A percentile compares a stretch with the other conserved stretches of the same genome.
Conservation (phyloP, 1,140 invertebrate species). For the Pogonomyrmex californicus region DNA sequence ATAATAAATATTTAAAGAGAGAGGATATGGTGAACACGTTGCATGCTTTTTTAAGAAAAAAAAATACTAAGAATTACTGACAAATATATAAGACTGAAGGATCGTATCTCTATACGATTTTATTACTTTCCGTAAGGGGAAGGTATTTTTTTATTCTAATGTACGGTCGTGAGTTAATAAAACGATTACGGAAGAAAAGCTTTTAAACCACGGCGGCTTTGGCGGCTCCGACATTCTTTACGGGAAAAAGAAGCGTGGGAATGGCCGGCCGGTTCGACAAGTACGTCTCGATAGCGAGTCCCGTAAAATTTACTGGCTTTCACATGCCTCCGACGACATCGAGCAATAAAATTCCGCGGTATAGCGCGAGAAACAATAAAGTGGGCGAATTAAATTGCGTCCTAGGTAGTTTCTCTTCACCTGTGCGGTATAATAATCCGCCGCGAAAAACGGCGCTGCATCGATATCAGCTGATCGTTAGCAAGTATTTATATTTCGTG, state of each 20-base stretch:
- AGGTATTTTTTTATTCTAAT: conserved; percentile 11
- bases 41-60: background rate
- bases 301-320: conserved; percentile 60
- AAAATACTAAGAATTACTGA: background rate
- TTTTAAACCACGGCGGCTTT: background rate
- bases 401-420: conserved; percentile 38
- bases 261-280: conserved; percentile 15
- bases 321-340: conserved; percentile 45
- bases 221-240: conserved; percentile 4
- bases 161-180: conserved; percentile 4
- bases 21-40: background rate
- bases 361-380: conserved; percentile 50
- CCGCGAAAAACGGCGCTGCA: conserved; percentile 3
- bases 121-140: background rate
- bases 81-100: background rate
- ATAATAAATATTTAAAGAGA: background rate
- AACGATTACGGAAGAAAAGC: conserved; percentile 2
- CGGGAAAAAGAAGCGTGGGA: conserved; percentile 43
- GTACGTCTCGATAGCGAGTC: conserved; percentile 27
- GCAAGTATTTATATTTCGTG: conserved; percentile 25
- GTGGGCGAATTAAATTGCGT: conserved; percentile 43
- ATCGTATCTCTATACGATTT: background rate
- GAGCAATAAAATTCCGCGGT: conserved; percentile 42
- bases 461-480: conserved; percentile 51
- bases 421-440: conserved; percentile 21